A percentile compares a stretch with the other conserved stretches of the same genome.
Evolutionary conservation across 2,797 vertebrate genomes (phyloP).

Genomic region (Coranthus polyacanthus): DNA sequence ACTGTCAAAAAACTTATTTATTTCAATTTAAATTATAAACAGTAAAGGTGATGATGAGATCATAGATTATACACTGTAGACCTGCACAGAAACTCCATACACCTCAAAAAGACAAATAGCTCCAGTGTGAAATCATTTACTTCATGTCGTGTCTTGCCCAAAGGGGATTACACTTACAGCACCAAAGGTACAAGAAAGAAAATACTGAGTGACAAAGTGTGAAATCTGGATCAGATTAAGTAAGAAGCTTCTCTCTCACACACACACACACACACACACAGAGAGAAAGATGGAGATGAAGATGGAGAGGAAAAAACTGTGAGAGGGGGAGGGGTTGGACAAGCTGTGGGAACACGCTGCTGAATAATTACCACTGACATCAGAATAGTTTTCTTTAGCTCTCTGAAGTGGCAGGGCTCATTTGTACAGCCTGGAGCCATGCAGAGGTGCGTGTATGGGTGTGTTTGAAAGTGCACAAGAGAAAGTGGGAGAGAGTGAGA

Average conservation of each 20-base stretch:
- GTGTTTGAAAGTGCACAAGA: conserved; percentile 28
- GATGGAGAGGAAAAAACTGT: conserved; percentile 11
- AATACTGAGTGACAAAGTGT: conserved; percentile 80
- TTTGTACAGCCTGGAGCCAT: conserved; percentile 84
- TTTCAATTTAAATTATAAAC: conserved; percentile 16
- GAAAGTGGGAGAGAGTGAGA: conserved; percentile 26
- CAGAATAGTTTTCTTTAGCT: conserved; percentile 85
- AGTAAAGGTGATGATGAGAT: conserved; percentile 32
- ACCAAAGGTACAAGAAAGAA: conserved; percentile 64
- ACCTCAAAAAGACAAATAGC: conserved; percentile 73
- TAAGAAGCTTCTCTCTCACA: conserved; percentile 59
- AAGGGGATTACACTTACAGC: conserved; percentile 74
- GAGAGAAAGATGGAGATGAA: conserved; percentile 28
- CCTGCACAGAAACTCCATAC: conserved; percentile 19
- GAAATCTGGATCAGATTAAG: conserved; percentile 82
- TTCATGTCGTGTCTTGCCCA: conserved; percentile 79
- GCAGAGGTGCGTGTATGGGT: conserved; percentile 51
- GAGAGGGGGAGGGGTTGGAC: conserved; percentile 46
- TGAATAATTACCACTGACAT: conserved; percentile 84
- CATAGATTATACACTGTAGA: conserved; percentile 8
- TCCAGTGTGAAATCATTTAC: conserved; percentile 80
- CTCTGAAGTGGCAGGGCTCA: conserved; percentile 84
- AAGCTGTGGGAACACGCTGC: conserved; percentile 75
- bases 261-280: conserved; percentile 20
- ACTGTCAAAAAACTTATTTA: conserved; percentile 6